Evolutionary conservation across 2,888 invertebrate species (phyloP).

Genomic region (Hyposoter didymator): DNA sequence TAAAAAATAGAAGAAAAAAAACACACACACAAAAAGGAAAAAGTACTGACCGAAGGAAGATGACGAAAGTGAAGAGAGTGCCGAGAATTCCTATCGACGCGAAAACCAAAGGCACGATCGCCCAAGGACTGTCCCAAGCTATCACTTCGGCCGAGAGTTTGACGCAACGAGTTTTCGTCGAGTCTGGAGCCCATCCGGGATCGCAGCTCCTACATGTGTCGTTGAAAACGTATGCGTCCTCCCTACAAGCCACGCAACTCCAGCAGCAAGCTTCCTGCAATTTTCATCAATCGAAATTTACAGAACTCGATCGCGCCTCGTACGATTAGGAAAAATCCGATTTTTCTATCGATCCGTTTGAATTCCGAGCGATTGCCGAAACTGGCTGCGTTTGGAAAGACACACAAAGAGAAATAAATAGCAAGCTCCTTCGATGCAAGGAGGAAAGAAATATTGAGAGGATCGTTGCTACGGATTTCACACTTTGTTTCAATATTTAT

Average conservation of each 20-base stretch:
- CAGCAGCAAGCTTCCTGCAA: conserved; percentile 88
- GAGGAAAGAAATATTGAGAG: not conserved
- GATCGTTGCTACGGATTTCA: not conserved
- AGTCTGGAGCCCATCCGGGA: conserved; percentile 85
- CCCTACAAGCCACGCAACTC: conserved; percentile 89
- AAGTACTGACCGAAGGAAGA: conserved; percentile 86
- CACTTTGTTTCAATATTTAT: conserved; percentile 6
- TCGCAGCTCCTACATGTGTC: conserved; percentile 87
- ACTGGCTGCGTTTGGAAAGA: not conserved
- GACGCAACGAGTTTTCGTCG: conserved; percentile 85
- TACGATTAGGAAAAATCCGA: not conserved
- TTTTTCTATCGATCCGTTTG: not conserved
- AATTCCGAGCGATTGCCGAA: not conserved
- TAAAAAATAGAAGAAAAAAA: conserved; percentile 19
- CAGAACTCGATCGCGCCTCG: not conserved
- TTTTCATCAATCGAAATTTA: not conserved
- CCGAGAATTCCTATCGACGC: conserved; percentile 87
- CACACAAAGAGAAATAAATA: not conserved
- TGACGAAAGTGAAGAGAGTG: conserved; percentile 87
- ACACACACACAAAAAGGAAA: too few species aligned
- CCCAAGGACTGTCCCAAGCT: conserved; percentile 88
- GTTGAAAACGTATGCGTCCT: conserved; percentile 87
- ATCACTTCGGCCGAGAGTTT: conserved; percentile 87
- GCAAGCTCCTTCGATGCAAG: not conserved
- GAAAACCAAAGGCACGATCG: conserved; percentile 87